phyloP scores from a whole-genome alignment of 2,797 vertebrate genomes.

The Pterois miles region DNA sequence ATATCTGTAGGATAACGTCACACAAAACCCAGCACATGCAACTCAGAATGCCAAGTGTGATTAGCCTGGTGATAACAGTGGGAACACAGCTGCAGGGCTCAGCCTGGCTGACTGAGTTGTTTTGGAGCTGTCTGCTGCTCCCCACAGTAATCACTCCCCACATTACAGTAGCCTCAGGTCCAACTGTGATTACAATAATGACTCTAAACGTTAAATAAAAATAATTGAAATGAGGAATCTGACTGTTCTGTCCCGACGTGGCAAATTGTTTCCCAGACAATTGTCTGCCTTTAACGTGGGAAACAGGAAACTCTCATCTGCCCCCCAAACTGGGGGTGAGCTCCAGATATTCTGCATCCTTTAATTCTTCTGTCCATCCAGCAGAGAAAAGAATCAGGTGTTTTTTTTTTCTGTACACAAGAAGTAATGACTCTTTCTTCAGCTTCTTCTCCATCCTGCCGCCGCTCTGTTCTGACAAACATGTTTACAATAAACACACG shows the following conservation, averaged over 20 bases:
- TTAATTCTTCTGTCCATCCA: slow-evolving; percentile 60
- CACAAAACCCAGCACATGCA: neutral
- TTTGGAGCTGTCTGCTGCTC: slow-evolving; percentile 23
- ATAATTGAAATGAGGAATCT: slow-evolving; percentile 27
- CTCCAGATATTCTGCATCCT: slow-evolving; percentile 39
- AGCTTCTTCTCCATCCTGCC: slow-evolving; percentile 23
- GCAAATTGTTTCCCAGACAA: slow-evolving; percentile 54
- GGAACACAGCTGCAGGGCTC: slow-evolving; percentile 8
- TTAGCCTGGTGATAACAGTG: slow-evolving; percentile 22
- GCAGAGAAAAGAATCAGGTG: slow-evolving; percentile 39
- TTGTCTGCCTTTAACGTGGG: slow-evolving; percentile 57
- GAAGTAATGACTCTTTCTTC: slow-evolving; percentile 26
- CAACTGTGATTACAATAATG: slow-evolving; percentile 36
- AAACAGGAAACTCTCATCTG: slow-evolving; percentile 75
- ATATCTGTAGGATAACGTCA: neutral
- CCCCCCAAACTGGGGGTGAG: slow-evolving; percentile 8
- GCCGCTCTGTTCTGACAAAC: slow-evolving; percentile 25
- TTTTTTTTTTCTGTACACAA: slow-evolving; percentile 36
- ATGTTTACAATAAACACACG: slow-evolving; percentile 56
- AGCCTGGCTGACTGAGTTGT: slow-evolving; percentile 20
- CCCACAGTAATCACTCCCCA: slow-evolving; percentile 13
- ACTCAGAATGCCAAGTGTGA: neutral
- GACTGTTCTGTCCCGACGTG: slow-evolving; percentile 5
- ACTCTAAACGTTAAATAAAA: slow-evolving; percentile 39
- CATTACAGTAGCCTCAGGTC: slow-evolving; percentile 19